Conservation (phyloP, 2,888 invertebrate species). For the Epinotia bilunana region DNA sequence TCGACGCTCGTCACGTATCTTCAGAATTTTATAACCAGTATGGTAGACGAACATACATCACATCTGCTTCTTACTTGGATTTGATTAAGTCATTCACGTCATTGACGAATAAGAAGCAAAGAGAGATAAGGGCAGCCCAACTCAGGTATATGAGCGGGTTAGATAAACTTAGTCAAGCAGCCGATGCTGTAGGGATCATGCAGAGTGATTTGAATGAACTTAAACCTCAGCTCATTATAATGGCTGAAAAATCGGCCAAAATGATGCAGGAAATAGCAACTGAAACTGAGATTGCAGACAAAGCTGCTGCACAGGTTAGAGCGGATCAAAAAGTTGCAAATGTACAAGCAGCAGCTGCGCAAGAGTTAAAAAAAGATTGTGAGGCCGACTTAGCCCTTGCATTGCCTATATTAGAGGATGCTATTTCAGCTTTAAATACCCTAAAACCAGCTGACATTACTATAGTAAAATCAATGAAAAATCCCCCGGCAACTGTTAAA, state of each 20-base stretch:
- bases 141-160: slow-evolving; percentile 91
- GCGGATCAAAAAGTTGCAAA: slow-evolving; percentile 95
- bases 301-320: slow-evolving; percentile 90
- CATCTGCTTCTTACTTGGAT: slow-evolving; percentile 93
- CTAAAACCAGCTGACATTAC: slow-evolving; percentile 94
- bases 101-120: slow-evolving; percentile 89
- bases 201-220: slow-evolving; percentile 89
- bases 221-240: slow-evolving; percentile 89
- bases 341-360: slow-evolving; percentile 92
- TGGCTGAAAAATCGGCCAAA: slow-evolving; percentile 88
- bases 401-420: slow-evolving; percentile 91
- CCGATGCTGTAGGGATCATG: slow-evolving; percentile 90
- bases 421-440: slow-evolving; percentile 90
- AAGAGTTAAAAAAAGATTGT: slow-evolving; percentile 94
- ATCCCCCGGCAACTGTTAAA: slow-evolving; percentile 92
- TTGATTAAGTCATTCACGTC: slow-evolving; percentile 90
- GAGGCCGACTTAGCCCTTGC: slow-evolving; percentile 96
- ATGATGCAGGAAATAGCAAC: slow-evolving; percentile 91
- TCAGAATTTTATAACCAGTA: slow-evolving; percentile 86
- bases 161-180: slow-evolving; percentile 91
- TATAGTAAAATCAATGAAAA: slow-evolving; percentile 95
- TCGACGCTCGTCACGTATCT: slow-evolving; percentile 87
- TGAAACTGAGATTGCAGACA: slow-evolving; percentile 91
- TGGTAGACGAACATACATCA: slow-evolving; percentile 91
- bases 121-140: slow-evolving; percentile 89